phyloP scores from a whole-genome alignment of 1,140 invertebrate genomes.

The Drosophila melanica region DNA sequence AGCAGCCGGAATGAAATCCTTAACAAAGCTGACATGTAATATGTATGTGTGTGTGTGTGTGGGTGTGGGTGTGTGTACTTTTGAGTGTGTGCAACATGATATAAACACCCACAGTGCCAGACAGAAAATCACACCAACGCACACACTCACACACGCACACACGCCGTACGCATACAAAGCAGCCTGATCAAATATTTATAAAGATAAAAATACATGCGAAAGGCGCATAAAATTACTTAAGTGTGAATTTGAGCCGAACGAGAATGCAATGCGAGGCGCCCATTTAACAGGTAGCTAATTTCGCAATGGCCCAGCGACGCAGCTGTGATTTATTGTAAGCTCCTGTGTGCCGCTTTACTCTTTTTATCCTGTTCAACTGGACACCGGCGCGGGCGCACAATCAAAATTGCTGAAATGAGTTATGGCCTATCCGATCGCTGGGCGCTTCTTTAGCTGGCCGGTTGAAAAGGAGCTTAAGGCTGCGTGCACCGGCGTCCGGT shows the following conservation, averaged over 20 bases:
- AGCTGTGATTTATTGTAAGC: conserved; percentile 23
- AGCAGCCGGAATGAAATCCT: conserved; percentile 35
- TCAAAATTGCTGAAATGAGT: conserved; percentile 44
- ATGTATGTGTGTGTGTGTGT: conserved; percentile 29
- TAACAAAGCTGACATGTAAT: conserved; percentile 56
- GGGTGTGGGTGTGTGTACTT: not conserved
- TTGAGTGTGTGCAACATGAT: conserved; percentile 32
- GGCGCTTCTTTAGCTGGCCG: conserved; percentile 1
- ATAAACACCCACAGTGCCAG: conserved; percentile 2
- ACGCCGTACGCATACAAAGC: conserved; percentile 35
- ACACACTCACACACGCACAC: conserved; percentile 4
- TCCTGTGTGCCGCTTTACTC: not conserved
- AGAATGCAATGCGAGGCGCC: conserved; percentile 14
- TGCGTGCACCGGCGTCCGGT: not conserved
- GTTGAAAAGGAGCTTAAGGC: conserved; percentile 38
- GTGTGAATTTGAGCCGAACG: conserved; percentile 30
- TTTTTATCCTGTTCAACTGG: not conserved
- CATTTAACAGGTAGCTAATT: conserved; percentile 51
- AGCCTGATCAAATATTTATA: conserved; percentile 56
- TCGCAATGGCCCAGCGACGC: conserved; percentile 12
- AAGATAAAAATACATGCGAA: conserved; percentile 32
- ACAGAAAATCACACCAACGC: too few species aligned
- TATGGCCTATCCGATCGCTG: conserved; percentile 30
- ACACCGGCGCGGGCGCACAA: conserved; percentile 5
- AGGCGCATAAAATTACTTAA: conserved; percentile 50